Evolutionary conservation across 1,140 invertebrate species (phyloP).

Genomic region (Saxidomus purpurata): DNA sequence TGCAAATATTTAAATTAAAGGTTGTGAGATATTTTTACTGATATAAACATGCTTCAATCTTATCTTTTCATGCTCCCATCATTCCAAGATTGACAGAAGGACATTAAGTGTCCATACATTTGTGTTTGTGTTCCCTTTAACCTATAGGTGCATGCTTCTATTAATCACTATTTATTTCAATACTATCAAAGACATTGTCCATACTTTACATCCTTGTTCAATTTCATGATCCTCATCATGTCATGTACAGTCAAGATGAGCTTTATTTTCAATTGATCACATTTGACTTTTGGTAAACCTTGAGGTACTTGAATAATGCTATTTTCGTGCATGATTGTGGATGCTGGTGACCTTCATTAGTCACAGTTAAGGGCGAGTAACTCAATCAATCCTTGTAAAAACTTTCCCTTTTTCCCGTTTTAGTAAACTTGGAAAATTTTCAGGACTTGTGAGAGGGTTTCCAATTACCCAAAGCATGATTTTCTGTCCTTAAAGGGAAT

Average conservation of each 20-base stretch:
- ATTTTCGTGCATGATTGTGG: not conserved
- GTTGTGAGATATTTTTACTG: conserved; percentile 9
- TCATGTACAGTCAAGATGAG: not conserved
- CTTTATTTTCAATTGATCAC: not conserved
- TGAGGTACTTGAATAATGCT: not conserved
- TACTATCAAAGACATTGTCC: not conserved
- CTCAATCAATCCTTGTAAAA: not conserved
- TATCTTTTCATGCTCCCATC: conserved; percentile 20
- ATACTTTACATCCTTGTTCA: not conserved
- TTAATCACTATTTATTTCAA: not conserved
- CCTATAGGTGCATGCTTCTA: not conserved
- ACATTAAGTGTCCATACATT: not conserved
- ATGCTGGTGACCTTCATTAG: not conserved
- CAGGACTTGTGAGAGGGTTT: not conserved
- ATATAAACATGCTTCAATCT: conserved; percentile 8
- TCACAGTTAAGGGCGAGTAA: not conserved
- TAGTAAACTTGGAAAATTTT: not conserved
- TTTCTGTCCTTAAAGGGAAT: not conserved
- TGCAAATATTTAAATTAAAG: conserved; percentile 19
- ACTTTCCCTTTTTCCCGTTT: not conserved
- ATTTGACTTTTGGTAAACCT: not conserved
- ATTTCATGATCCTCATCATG: not conserved
- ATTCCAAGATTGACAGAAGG: conserved; percentile 17
- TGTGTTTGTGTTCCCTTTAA: not conserved
- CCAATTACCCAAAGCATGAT: not conserved